phyloP scores from a whole-genome alignment of 2,888 invertebrate genomes.

The Metalampra italica region DNA sequence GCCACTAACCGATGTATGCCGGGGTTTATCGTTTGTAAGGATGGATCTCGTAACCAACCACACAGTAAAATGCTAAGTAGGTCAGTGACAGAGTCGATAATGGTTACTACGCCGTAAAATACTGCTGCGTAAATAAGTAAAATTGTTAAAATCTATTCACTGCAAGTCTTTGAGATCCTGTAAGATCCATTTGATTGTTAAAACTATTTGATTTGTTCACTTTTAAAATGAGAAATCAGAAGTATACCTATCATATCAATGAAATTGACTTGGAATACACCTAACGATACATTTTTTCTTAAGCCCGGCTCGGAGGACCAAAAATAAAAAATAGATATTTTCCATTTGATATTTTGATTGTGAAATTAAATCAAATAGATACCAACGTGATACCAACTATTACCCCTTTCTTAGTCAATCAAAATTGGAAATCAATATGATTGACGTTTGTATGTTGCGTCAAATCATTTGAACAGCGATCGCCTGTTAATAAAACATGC shows the following conservation, averaged over 20 bases:
- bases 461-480: neutral
- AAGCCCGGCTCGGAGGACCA: neutral
- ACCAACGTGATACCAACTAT: too few species aligned
- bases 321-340: neutral
- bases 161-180: too few species aligned
- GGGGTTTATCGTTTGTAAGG: conserved; percentile 9
- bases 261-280: too few species aligned
- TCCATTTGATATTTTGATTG: neutral
- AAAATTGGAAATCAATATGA: neutral
- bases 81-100: conserved; percentile 7
- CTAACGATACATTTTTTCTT: too few species aligned
- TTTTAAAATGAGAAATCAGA: neutral
- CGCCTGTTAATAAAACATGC: conserved; percentile 29
- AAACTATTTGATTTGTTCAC: neutral
- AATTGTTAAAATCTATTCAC: too few species aligned
- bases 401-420: too few species aligned
- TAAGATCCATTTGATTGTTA: too few species aligned
- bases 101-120: neutral
- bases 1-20: neutral
- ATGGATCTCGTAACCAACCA: conserved; percentile 3
- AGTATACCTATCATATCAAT: too few species aligned
- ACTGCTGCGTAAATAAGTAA: too few species aligned
- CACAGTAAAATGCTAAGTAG: conserved; percentile 5
- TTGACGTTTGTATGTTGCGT: neutral
- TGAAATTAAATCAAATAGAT: neutral